Conservation (phyloP, 2,888 invertebrate genomes). For the Agrilus cyanescens region DNA sequence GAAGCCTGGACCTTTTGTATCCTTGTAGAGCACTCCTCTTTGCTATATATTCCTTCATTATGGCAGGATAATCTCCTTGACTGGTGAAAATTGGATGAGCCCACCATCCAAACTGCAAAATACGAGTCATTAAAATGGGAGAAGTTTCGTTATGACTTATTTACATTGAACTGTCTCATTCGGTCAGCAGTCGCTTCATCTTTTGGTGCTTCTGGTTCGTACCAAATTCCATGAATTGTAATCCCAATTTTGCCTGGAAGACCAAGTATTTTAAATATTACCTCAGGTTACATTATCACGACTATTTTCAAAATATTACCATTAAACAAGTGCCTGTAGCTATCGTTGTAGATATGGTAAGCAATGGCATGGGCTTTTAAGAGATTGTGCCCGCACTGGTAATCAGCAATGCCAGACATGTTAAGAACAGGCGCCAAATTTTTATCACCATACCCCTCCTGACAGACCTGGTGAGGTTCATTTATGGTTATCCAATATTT, state of each 20-base stretch:
- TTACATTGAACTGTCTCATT: slow-evolving; percentile 42
- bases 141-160: slow-evolving; percentile 18
- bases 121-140: neutral
- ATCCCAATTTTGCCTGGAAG: slow-evolving; percentile 42
- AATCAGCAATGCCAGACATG: slow-evolving; percentile 43
- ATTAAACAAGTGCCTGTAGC: slow-evolving; percentile 41
- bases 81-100: slow-evolving; percentile 51
- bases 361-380: slow-evolving; percentile 53
- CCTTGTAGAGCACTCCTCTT: slow-evolving; percentile 46
- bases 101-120: slow-evolving; percentile 49
- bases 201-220: slow-evolving; percentile 37
- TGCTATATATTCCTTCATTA: slow-evolving; percentile 48
- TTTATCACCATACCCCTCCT: slow-evolving; percentile 23
- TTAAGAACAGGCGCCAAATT: slow-evolving; percentile 27
- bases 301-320: slow-evolving; percentile 28
- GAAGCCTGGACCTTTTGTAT: slow-evolving; percentile 49
- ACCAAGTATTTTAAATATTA: slow-evolving; percentile 2
- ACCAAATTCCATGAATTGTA: slow-evolving; percentile 40
- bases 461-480: slow-evolving; percentile 32
- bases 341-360: slow-evolving; percentile 48
- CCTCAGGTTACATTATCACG: neutral
- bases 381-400: slow-evolving; percentile 50
- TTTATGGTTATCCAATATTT: slow-evolving; percentile 42
- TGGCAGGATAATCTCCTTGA: slow-evolving; percentile 53
- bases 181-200: slow-evolving; percentile 49